Percentiles rank a stretch among this genome's conserved stretches.
These are phyloP conservation scores for Cyaniris semiargus DNA, from an alignment of 2,888 invertebrate species.

Conservation along the genomic window DNA sequence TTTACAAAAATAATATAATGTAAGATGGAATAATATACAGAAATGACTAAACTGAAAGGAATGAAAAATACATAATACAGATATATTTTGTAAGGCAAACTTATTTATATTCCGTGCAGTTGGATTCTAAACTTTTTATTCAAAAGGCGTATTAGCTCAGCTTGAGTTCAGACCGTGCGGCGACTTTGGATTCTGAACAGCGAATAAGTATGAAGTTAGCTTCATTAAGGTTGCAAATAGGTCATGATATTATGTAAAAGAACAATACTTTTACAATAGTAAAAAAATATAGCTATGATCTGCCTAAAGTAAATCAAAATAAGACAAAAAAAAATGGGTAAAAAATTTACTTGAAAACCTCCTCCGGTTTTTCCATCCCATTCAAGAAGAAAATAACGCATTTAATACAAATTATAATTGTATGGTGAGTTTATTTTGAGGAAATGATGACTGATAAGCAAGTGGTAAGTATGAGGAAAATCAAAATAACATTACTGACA, in stretches of 20 bases:
- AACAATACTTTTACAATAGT: not conserved
- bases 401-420: too few species aligned
- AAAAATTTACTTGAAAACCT: not conserved
- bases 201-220: not conserved
- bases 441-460: too few species aligned
- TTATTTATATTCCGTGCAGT: constrained; percentile 14
- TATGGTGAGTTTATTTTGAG: too few species aligned
- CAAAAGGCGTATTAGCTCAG: constrained; percentile 14
- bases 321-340: not conserved
- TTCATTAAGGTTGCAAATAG: not conserved
- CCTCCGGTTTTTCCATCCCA: too few species aligned
- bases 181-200: constrained; percentile 9
- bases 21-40: not conserved
- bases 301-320: too few species aligned
- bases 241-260: constrained; percentile 11
- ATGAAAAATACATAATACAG: not conserved
- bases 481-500: too few species aligned
- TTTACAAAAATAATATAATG: too few species aligned
- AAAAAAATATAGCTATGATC: not conserved
- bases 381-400: too few species aligned
- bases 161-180: not conserved
- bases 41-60: not conserved
- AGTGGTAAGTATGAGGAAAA: too few species aligned
- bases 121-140: constrained; percentile 10
- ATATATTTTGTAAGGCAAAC: not conserved